Evolutionary conservation across 2,888 invertebrate genomes (phyloP).

Genomic region (Carpatolechia fugitivella): DNA sequence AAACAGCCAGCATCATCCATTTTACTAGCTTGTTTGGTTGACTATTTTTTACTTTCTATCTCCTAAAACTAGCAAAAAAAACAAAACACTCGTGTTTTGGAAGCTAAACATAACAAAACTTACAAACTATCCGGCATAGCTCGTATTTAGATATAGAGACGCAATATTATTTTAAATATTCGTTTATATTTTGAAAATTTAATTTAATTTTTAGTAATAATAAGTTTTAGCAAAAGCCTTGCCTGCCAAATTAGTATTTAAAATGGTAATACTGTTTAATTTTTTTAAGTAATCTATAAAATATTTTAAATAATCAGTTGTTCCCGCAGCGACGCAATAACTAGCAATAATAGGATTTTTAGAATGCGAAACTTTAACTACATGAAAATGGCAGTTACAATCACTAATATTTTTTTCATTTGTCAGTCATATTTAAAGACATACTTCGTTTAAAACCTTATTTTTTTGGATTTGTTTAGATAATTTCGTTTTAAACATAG

Average conservation of each 20-base stretch:
- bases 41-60: neutral
- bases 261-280: conserved; percentile 37
- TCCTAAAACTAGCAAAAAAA: neutral
- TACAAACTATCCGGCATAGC: conserved; percentile 64
- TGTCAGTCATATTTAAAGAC: neutral
- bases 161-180: conserved; percentile 21
- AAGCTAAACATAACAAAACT: conserved; percentile 5
- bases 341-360: neutral
- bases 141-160: conserved; percentile 67
- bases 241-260: conserved; percentile 36
- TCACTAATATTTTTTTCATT: neutral
- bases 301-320: conserved; percentile 21
- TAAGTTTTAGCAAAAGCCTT: conserved; percentile 46
- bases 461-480: too few species aligned
- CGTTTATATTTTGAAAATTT: conserved; percentile 29
- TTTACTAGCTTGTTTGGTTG: too few species aligned
- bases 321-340: conserved; percentile 24
- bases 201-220: conserved; percentile 28
- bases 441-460: neutral
- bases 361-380: neutral
- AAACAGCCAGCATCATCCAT: too few species aligned
- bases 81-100: neutral
- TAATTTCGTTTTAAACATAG: neutral
- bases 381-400: conserved; percentile 10
- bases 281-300: neutral